Percentiles rank a stretch among this genome's conserved stretches.
Evolutionary conservation across 2,888 invertebrate genomes (phyloP).

Genomic region (Synergus gifuensis): DNA sequence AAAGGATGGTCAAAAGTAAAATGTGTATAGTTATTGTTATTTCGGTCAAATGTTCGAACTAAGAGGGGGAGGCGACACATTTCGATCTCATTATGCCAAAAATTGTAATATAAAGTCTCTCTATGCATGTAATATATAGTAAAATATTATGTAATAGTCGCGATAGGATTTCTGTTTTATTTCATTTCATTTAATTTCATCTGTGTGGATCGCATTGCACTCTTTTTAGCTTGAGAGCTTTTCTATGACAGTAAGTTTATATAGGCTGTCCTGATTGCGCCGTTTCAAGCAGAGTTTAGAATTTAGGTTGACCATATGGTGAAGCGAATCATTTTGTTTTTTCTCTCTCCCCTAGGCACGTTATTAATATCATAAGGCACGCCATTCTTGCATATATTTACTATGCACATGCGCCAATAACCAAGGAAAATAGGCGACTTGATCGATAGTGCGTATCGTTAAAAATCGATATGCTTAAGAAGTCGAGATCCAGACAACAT

Average conservation of each 20-base stretch:
- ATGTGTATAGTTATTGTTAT: not conserved
- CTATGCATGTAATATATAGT: too few species aligned
- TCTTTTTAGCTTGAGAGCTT: too few species aligned
- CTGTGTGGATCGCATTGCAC: too few species aligned
- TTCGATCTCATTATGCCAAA: too few species aligned
- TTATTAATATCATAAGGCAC: slow-evolving; percentile 27
- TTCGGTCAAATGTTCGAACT: not conserved
- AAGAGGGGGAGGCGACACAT: too few species aligned
- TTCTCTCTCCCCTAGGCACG: slow-evolving; percentile 7
- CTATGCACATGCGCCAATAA: slow-evolving; percentile 8
- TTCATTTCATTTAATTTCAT: too few species aligned
- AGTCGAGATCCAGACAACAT: slow-evolving; percentile 3
- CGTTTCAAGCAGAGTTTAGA: slow-evolving; percentile 47
- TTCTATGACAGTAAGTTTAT: not conserved
- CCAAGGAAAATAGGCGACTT: slow-evolving; percentile 25
- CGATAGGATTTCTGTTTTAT: too few species aligned
- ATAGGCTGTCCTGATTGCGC: not conserved
- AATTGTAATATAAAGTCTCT: too few species aligned
- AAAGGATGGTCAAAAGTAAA: not conserved
- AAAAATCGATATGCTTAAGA: slow-evolving; percentile 12
- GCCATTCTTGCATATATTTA: not conserved
- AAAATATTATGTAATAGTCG: too few species aligned
- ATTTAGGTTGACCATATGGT: slow-evolving; percentile 71
- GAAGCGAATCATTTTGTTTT: slow-evolving; percentile 50
- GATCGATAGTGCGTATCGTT: slow-evolving; percentile 34